phyloP scores from a whole-genome alignment of 2,113 vertebrate species.

The Bubo blakistoni region DNA sequence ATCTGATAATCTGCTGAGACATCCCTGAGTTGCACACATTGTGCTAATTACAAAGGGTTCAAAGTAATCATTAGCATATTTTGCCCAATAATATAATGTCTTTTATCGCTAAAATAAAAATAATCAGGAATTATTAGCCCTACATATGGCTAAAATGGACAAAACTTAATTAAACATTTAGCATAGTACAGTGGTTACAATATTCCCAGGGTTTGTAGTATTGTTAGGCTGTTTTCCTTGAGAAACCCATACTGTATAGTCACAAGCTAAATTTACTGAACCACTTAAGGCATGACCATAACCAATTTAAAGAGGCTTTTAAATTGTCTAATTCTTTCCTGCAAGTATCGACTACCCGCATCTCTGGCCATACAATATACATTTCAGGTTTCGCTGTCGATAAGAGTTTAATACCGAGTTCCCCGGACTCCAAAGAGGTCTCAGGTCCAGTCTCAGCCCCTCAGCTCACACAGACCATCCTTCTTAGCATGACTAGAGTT shows the following conservation, averaged over 20 bases:
- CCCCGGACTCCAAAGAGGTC: not conserved
- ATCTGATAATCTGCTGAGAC: conserved; percentile 55
- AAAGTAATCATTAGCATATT: not conserved
- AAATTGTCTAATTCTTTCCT: not conserved
- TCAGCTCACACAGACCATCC: not conserved
- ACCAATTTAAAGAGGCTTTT: not conserved
- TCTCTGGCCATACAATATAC: not conserved
- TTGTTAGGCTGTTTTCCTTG: not conserved
- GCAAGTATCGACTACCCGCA: not conserved
- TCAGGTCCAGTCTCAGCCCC: not conserved
- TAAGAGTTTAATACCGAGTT: not conserved
- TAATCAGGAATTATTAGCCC: conserved; percentile 1
- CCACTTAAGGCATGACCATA: not conserved
- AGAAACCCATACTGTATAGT: not conserved
- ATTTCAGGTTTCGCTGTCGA: not conserved
- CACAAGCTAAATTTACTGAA: conserved; percentile 6
- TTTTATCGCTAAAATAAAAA: conserved; percentile 2
- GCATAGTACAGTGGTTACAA: not conserved
- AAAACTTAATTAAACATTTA: conserved; percentile 39
- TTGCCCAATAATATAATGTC: not conserved
- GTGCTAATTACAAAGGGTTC: conserved; percentile 13
- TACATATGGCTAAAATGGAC: not conserved
- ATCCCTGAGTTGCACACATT: not conserved
- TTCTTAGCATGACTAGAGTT: not conserved
- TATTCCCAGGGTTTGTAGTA: not conserved